Evolutionary conservation across 1,140 invertebrate genomes (phyloP).

Genomic region (Atta texana): DNA sequence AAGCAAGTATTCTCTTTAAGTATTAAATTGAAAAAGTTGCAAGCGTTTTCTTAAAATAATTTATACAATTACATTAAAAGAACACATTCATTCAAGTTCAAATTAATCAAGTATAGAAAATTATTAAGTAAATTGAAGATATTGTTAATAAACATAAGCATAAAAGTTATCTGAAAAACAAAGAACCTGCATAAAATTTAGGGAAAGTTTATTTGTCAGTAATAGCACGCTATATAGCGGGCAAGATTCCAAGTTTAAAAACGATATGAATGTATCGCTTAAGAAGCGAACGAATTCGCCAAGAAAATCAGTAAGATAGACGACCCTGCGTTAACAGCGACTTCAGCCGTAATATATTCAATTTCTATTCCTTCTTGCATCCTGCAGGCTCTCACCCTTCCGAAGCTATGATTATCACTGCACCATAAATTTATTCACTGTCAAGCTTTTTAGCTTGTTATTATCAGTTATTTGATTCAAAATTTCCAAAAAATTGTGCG

Average conservation of each 20-base stretch:
- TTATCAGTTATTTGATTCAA: slow-evolving; percentile 23
- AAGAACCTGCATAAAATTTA: slow-evolving; percentile 29
- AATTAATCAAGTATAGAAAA: neutral
- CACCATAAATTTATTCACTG: slow-evolving; percentile 38
- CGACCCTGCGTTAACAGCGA: slow-evolving; percentile 36
- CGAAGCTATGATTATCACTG: slow-evolving; percentile 44
- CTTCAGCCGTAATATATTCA: slow-evolving; percentile 59
- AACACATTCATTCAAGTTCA: neutral
- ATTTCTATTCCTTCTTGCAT: slow-evolving; percentile 57
- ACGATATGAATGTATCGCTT: slow-evolving; percentile 37
- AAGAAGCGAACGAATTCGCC: slow-evolving; percentile 50
- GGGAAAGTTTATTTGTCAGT: slow-evolving; percentile 32
- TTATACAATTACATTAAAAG: neutral
- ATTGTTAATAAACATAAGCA: neutral
- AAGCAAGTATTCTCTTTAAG: too few species aligned
- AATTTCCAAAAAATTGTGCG: neutral
- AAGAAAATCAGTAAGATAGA: slow-evolving; percentile 62
- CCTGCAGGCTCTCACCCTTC: neutral
- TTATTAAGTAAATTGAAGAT: neutral
- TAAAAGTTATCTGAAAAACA: slow-evolving; percentile 8
- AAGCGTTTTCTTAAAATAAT: neutral
- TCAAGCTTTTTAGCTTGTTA: slow-evolving; percentile 49
- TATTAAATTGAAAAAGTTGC: neutral
- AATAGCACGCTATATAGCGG: slow-evolving; percentile 34
- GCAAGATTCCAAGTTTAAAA: slow-evolving; percentile 22